Conservation (phyloP, 2,888 invertebrate species). For the Drosophila formosana region DNA sequence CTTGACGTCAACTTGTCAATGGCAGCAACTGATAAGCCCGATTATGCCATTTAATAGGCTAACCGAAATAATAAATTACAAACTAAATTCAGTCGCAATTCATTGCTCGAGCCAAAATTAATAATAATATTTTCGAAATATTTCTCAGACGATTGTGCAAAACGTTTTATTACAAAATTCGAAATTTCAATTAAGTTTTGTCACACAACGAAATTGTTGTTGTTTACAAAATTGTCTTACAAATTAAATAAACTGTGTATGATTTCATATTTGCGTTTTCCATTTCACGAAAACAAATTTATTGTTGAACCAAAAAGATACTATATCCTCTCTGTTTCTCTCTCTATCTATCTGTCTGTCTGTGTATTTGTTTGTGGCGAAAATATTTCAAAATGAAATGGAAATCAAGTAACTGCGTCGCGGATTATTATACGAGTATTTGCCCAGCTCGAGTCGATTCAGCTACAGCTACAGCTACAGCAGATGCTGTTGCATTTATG, state of each 20-base stretch:
- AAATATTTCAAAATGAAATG: slow-evolving; percentile 63
- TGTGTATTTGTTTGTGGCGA: slow-evolving; percentile 13
- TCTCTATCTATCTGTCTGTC: neutral
- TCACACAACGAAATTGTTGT: slow-evolving; percentile 13
- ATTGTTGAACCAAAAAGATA: slow-evolving; percentile 35
- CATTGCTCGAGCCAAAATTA: slow-evolving; percentile 14
- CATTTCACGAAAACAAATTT: slow-evolving; percentile 43
- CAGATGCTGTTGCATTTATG: slow-evolving; percentile 24
- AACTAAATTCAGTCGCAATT: slow-evolving; percentile 31
- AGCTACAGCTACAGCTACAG: neutral
- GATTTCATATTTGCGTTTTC: slow-evolving; percentile 61
- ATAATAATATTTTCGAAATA: neutral
- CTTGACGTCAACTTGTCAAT: slow-evolving; percentile 53
- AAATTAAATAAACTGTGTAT: slow-evolving; percentile 44
- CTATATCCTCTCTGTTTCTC: slow-evolving; percentile 13
- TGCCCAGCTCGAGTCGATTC: slow-evolving; percentile 32
- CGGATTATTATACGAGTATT: slow-evolving; percentile 41
- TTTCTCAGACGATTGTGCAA: neutral
- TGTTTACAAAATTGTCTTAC: slow-evolving; percentile 22
- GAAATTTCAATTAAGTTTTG: slow-evolving; percentile 2
- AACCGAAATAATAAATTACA: neutral
- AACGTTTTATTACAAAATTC: slow-evolving; percentile 1
- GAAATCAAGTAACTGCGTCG: slow-evolving; percentile 74
- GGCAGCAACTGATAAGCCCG: slow-evolving; percentile 39
- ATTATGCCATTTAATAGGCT: slow-evolving; percentile 8